phyloP scores from a whole-genome alignment of 2,797 vertebrate genomes.

The Oophaga sylvatica region DNA sequence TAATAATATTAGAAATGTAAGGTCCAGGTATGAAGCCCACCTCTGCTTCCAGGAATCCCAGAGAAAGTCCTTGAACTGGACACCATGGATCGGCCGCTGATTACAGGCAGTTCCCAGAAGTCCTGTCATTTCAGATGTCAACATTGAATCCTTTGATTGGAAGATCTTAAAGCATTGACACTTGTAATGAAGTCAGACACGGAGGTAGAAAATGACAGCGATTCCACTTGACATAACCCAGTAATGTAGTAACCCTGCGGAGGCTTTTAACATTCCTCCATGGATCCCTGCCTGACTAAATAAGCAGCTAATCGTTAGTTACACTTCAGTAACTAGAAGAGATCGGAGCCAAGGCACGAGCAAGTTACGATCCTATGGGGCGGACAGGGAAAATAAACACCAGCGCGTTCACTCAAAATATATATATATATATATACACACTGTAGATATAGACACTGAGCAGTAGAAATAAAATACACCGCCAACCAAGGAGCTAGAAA shows the following conservation, averaged over 20 bases:
- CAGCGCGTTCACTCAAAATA: not conserved
- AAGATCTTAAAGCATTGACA: slow-evolving; percentile 27
- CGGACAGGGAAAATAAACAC: slow-evolving; percentile 44
- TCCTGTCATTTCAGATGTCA: slow-evolving; percentile 13
- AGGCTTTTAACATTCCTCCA: not conserved
- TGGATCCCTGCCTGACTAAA: not conserved
- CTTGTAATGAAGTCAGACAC: slow-evolving; percentile 24
- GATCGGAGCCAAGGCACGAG: slow-evolving; percentile 40
- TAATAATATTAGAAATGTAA: not conserved
- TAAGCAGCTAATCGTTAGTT: slow-evolving; percentile 8
- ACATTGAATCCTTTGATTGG: slow-evolving; percentile 20
- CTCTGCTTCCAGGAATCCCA: slow-evolving; percentile 11
- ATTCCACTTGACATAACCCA: slow-evolving; percentile 42
- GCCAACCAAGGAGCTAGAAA: not conserved
- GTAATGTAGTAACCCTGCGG: not conserved
- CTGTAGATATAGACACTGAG: not conserved
- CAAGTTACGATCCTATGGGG: not conserved
- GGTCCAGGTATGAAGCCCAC: not conserved
- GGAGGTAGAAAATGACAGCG: slow-evolving; percentile 16
- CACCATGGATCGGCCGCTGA: not conserved
- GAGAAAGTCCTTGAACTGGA: not conserved
- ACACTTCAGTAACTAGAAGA: slow-evolving; percentile 2
- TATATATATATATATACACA: not conserved
- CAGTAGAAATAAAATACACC: not conserved
- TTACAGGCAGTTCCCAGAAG: not conserved